phyloP scores from a whole-genome alignment of 2,888 invertebrate species.

The Pollenia labialis region DNA sequence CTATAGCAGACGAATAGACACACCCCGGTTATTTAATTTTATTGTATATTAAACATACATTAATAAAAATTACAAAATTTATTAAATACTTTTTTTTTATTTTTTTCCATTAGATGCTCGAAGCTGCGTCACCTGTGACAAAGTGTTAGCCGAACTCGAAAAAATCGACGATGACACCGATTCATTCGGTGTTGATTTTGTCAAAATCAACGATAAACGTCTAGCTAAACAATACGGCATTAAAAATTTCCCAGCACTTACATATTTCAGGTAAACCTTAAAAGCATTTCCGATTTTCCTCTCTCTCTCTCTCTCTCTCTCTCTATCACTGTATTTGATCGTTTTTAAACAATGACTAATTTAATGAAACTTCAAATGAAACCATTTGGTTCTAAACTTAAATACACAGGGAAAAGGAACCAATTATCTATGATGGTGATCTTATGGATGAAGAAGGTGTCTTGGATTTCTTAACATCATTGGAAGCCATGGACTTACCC shows the following conservation, averaged over 20 bases:
- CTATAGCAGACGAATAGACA: no score
- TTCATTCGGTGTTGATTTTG: constrained; percentile 96
- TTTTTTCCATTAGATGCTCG: constrained; percentile 89
- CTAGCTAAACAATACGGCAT: constrained; percentile 98
- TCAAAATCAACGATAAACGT: constrained; percentile 98
- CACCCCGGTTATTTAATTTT: no score
- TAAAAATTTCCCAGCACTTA: constrained; percentile 97
- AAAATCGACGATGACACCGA: constrained; percentile 98
- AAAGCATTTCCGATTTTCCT: background rate
- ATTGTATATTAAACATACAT: no score
- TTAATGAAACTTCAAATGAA: background rate
- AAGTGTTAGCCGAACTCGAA: constrained; percentile 95
- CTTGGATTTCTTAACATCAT: constrained; percentile 95
- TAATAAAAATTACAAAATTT: background rate
- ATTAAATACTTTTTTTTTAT: background rate
- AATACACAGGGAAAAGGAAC: constrained; percentile 92
- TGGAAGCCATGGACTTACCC: constrained; percentile 97
- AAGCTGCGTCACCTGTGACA: constrained; percentile 96
- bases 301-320: no score
- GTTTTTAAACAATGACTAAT: no score
- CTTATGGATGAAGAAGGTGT: constrained; percentile 97
- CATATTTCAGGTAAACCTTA: constrained; percentile 89
- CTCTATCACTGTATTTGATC: no score
- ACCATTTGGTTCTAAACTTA: background rate
- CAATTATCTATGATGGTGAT: constrained; percentile 98